Evolutionary conservation across 2,888 invertebrate genomes (phyloP).

Genomic region (Campoletis raptor): DNA sequence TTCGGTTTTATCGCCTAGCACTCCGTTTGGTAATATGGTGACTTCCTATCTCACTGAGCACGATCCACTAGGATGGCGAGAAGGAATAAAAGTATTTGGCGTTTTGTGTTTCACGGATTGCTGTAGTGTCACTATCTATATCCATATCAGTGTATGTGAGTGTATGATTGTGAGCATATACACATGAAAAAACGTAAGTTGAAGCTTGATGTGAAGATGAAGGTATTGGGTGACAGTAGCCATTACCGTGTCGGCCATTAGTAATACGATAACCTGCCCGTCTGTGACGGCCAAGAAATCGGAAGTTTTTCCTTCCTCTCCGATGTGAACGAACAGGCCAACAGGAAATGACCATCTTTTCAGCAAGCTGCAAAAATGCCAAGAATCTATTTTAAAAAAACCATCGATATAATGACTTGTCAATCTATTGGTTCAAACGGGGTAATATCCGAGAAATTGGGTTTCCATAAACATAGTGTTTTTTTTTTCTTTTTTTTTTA

Average conservation of each 20-base stretch:
- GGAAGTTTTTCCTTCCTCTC: constrained; percentile 33
- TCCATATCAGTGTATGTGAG: constrained; percentile 8
- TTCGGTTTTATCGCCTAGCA: constrained; percentile 30
- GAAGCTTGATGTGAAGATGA: constrained; percentile 55
- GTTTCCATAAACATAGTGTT: not conserved
- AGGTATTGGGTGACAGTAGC: constrained; percentile 78
- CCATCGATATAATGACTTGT: constrained; percentile 3
- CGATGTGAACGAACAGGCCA: constrained; percentile 13
- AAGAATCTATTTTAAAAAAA: not conserved
- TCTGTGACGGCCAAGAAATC: constrained; percentile 13
- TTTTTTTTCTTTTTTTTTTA: not conserved
- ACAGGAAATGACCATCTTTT: constrained; percentile 49
- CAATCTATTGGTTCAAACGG: constrained; percentile 13
- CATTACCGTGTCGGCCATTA: constrained; percentile 78
- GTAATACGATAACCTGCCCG: constrained; percentile 77
- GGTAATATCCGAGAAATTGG: not conserved
- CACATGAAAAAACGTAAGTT: constrained; percentile 24
- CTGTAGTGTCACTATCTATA: constrained; percentile 35
- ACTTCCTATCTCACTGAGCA: constrained; percentile 42
- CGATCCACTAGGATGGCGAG: constrained; percentile 41
- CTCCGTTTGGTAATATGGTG: constrained; percentile 46
- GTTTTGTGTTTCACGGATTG: constrained; percentile 57
- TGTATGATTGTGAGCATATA: not conserved
- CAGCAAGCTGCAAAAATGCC: constrained; percentile 15
- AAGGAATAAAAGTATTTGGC: constrained; percentile 15